Base-by-base conservation (phyloP, 2,888 invertebrate genomes). In the Bursaphelenchus okinawaensis region DNA sequence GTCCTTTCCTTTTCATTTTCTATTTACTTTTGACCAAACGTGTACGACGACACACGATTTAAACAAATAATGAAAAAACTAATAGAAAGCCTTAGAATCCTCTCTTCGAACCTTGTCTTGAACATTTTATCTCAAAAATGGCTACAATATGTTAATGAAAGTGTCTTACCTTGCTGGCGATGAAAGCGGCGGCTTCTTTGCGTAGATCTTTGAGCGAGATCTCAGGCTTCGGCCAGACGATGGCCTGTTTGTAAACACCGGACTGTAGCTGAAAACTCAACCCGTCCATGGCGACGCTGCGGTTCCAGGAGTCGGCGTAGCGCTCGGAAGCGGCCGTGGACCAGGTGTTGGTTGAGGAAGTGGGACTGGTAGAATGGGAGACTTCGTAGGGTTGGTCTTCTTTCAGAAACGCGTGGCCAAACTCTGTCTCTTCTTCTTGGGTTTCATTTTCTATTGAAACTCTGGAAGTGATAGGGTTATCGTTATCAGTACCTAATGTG, bases 181-280 rank as follows among this genome's bases (percentile, higher is more conserved):
- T 66, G 66, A 81, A 81, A 54, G 70, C 64, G 40, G 74, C 75
- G 16, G 81, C 82, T 66, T 74, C 73, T 28, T 77, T 71, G 12
- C 82, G 72, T n/a, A 81, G 69, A 52, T 81, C 76, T 23, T 76
- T 60, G 52, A 82, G 55, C 4, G 82, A 78, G 58, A 81, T 75
- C 31, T 81, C 80, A 16, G 55, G 70, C 22, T 31, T 52, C 12
- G 51, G 51, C 60, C 60, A 59, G 12, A 8, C 8, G 24, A 59
- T 59, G n/a, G 52, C 40, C 22, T 23, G 22, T 9, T 67, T 61
- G 52, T 27, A 40, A 55, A 66, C 50, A 0, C 76, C 81, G 40
- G 75, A 73, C 67, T 81, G 79, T 8, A 81, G 69, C 50, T 74
- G 69, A 56, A 78, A 78, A 8, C 69, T 62, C 24, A 79, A 63